Percentiles rank a stretch among this genome's conserved stretches.
phyloP scores from a whole-genome alignment of 2,888 invertebrate species.

The Epicampocera succincta region DNA sequence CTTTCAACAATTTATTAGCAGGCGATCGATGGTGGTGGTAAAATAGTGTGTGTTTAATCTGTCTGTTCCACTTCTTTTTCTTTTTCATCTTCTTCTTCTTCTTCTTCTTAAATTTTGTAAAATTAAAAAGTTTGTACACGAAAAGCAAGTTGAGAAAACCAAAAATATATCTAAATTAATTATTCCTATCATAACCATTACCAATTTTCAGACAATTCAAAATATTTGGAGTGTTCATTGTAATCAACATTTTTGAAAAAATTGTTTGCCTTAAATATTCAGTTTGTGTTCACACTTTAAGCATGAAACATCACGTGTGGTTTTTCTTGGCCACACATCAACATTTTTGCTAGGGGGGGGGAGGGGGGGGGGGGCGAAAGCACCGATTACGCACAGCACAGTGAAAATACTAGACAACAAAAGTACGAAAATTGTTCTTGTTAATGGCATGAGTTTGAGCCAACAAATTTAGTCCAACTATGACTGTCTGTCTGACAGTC shows the following conservation, averaged over 20 bases:
- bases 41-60: no score
- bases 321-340: background rate
- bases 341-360: no score
- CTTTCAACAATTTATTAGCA: no score
- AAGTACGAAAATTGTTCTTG: slow-evolving; percentile 1
- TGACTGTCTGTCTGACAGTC: slow-evolving; percentile 10
- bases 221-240: background rate
- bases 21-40: background rate
- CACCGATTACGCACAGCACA: background rate
- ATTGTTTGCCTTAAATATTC: background rate
- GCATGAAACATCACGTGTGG: slow-evolving; percentile 34
- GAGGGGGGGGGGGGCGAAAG: no score
- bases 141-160: background rate
- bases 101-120: no score
- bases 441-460: slow-evolving; percentile 1
- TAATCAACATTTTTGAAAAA: slow-evolving; percentile 1
- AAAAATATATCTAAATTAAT: background rate
- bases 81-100: no score
- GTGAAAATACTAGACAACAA: slow-evolving; percentile 14
- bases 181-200: background rate
- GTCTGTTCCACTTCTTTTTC: no score
- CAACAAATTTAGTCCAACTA: background rate
- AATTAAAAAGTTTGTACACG: background rate
- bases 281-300: slow-evolving; percentile 23
- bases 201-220: background rate